phyloP scores from a whole-genome alignment of 2,113 vertebrate genomes.

The Gnathonemus longibarbis region DNA sequence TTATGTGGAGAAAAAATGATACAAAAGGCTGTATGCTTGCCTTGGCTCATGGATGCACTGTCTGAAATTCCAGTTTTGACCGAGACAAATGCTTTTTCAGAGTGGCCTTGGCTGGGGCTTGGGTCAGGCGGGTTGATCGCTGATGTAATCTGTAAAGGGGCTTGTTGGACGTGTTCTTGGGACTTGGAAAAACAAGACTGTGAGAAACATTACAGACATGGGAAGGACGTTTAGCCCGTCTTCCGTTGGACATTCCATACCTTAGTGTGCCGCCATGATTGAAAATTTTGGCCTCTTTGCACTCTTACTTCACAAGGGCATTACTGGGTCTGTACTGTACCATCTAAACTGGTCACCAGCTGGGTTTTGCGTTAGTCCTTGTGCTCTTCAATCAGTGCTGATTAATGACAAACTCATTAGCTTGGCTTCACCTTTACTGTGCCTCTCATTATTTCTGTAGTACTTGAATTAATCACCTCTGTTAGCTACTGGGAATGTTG shows the following conservation, averaged over 20 bases:
- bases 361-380: background rate
- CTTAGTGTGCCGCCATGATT: background rate
- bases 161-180: background rate
- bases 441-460: background rate
- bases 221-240: background rate
- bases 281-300: background rate
- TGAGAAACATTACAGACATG: background rate
- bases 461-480: background rate
- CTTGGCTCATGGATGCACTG: background rate
- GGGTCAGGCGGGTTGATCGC: too few relatives aligned
- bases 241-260: background rate
- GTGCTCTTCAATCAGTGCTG: background rate
- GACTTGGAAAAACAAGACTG: background rate
- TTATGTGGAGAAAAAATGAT: background rate
- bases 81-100: constrained; percentile 4
- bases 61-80: background rate
- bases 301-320: background rate
- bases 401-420: background rate
- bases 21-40: background rate
- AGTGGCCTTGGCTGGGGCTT: background rate
- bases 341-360: background rate
- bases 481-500: background rate
- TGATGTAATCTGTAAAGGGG: background rate
- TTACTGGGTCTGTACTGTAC: background rate
- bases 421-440: background rate